Base-by-base conservation (phyloP, 1,140 invertebrate genomes). In the Bombyx mandarina region DNA sequence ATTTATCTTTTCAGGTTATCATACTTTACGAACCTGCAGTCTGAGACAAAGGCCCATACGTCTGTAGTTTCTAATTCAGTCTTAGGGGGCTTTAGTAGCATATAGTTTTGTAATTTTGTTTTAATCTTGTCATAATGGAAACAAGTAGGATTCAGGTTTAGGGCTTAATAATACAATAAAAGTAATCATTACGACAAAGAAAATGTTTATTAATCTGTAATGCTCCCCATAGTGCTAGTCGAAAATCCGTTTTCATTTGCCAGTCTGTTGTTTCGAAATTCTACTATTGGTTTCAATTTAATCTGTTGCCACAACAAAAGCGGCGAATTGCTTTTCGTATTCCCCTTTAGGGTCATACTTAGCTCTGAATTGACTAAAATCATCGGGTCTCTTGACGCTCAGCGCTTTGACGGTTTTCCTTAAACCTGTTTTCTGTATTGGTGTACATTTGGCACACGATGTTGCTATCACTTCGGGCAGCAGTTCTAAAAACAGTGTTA, bases 391-490 rank as follows among this genome's bases (percentile, higher is more conserved):
- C 54, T 69, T 74, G 12, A 79, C 67, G 43, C 67, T 73, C 1
- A 82, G 54, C 0, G 70, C 71, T 18, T 67, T 79, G 3, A 92
- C 90, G 6, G 93, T 83, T 70, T 90, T 91, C 58, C 91, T 89
- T 1, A 92, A 89, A 10, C 90, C 89, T 10, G 75, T 71, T 60
- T 89, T 91, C 73, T 93, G 92, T 10, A 84, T 86, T n/a, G 89
- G 88, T 48, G 90, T 91, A 73, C 93, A 94, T 74, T 91, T 90
- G 22, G 86, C 86, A 67, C 93, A 93, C n/a, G 90, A 88, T 1
- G 89, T 91, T 53, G 88, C 84, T 52, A 93, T 79, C 0, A 93
- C 91, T 67, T 93, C 92, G 7, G 93, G 93, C 51, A 94, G 72
- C 61, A 92, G 88, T 65, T 88, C 92, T 93, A 70, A 3, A 88